A percentile compares a stretch with the other conserved stretches of the same genome.
These are phyloP conservation scores for Drosophila bifasciata DNA, from an alignment of 1,140 invertebrate genomes.

Conservation along the genomic window DNA sequence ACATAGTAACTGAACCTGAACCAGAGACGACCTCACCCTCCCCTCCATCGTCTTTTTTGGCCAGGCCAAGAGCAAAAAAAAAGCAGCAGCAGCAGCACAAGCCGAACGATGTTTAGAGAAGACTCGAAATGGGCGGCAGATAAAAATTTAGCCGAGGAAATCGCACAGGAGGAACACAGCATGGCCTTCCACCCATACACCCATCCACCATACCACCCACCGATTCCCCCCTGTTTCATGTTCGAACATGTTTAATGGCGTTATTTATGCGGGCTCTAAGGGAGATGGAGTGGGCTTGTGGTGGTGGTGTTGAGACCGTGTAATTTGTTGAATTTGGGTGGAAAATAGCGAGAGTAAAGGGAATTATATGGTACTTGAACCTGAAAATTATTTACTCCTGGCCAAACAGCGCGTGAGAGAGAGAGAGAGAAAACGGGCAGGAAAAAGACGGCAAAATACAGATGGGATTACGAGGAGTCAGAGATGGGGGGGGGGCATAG, in stretches of 20 bases:
- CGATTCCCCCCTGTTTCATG: constrained; percentile 35
- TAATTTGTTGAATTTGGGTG: constrained; percentile 63
- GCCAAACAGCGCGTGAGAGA: constrained; percentile 19
- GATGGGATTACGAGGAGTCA: not conserved
- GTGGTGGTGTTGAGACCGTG: constrained; percentile 45
- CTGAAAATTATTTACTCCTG: constrained; percentile 78
- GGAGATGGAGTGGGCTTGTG: constrained; percentile 20
- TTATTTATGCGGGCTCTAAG: constrained; percentile 70
- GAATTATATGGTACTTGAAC: constrained; percentile 77
- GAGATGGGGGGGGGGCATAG: not conserved
- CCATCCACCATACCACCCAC: constrained; percentile 29
- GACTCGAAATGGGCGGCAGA: constrained; percentile 68
- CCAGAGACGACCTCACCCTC: no score
- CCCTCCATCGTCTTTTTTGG: no score
- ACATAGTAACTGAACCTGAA: no score
- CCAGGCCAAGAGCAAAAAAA: no score
- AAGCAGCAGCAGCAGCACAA: constrained; percentile 10
- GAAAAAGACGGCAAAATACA: not conserved
- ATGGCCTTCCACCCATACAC: constrained; percentile 3
- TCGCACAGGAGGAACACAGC: constrained; percentile 16
- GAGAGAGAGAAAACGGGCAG: not conserved
- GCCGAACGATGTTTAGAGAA: constrained; percentile 66
- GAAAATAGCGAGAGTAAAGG: constrained; percentile 18
- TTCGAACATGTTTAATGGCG: constrained; percentile 79
- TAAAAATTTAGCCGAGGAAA: constrained; percentile 57